These are phyloP conservation scores for Thera britannica DNA, from an alignment of 2,888 invertebrate species.

Conservation along the genomic window DNA sequence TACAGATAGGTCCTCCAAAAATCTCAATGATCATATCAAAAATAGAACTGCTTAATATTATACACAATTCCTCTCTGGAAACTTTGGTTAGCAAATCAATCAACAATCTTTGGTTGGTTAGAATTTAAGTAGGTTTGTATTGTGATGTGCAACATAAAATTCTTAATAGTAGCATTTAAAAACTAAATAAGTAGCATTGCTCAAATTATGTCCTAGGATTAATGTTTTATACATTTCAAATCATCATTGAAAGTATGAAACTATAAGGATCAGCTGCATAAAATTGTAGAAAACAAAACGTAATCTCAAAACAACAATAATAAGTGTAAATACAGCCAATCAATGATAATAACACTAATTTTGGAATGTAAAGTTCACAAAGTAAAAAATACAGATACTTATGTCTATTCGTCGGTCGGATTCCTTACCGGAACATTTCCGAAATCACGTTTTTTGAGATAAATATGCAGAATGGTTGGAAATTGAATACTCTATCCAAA, in stretches of 20 bases:
- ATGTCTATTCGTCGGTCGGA: no score
- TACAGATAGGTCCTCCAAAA: conserved; percentile 31
- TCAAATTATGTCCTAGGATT: conserved; percentile 13
- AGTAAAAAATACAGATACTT: conserved; percentile 63
- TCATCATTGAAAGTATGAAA: conserved; percentile 19
- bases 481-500: no score
- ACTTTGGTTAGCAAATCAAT: conserved; percentile 57
- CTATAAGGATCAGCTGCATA: conserved; percentile 30
- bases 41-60: conserved; percentile 47
- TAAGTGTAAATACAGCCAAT: conserved; percentile 71
- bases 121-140: conserved; percentile 31
- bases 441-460: no score
- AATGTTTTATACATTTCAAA: conserved; percentile 5
- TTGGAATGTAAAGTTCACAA: conserved; percentile 77
- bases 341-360: conserved; percentile 62
- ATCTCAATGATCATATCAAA: conserved; percentile 49
- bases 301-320: conserved; percentile 42
- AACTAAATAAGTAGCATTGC: conserved; percentile 20
- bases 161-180: conserved; percentile 15
- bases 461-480: no score
- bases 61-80: conserved; percentile 47
- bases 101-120: conserved; percentile 58
- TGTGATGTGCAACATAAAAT: conserved; percentile 27
- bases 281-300: conserved; percentile 41
- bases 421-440: no score